Percentiles rank a stretch among this genome's conserved stretches.
Evolutionary conservation across 2,888 invertebrate species (phyloP).

Genomic region (Muschampia staudingeri): DNA sequence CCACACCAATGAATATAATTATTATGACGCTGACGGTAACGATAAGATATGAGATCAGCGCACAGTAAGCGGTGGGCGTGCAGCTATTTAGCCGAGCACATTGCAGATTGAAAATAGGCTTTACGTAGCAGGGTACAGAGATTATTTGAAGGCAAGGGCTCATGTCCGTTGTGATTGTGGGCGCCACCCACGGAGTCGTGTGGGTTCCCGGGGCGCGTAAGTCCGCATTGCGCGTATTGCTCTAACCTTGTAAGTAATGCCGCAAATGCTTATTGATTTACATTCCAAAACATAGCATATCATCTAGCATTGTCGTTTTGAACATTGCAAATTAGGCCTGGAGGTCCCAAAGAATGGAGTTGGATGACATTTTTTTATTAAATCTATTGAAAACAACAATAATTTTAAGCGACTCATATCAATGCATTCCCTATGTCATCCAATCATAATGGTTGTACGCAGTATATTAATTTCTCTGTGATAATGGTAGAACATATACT

Average conservation of each 20-base stretch:
- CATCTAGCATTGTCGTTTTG: conserved; percentile 26
- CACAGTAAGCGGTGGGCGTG: conserved; percentile 67
- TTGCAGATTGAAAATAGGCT: conserved; percentile 43
- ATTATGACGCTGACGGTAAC: conserved; percentile 76
- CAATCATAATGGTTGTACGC: no score
- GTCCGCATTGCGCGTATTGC: conserved; percentile 84
- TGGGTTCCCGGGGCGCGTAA: conserved; percentile 80
- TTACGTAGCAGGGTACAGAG: conserved; percentile 37
- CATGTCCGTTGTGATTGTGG: conserved; percentile 73
- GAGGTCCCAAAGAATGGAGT: no score
- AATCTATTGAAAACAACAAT: no score
- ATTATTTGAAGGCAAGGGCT: conserved; percentile 51
- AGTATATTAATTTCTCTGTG: no score
- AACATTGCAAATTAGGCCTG: background rate
- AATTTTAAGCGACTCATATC: no score
- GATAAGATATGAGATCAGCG: conserved; percentile 82
- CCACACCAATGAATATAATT: conserved; percentile 78
- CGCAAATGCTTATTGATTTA: conserved; percentile 33
- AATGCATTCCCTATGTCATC: no score
- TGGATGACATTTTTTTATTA: no score
- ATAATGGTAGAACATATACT: no score
- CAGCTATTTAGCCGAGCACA: conserved; percentile 44
- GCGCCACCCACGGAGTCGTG: conserved; percentile 74
- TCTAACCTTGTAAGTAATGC: conserved; percentile 75
- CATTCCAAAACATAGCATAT: conserved; percentile 30